Evolutionary conservation across 2,888 invertebrate genomes (phyloP).

Genomic region (Pheosia gnoma): DNA sequence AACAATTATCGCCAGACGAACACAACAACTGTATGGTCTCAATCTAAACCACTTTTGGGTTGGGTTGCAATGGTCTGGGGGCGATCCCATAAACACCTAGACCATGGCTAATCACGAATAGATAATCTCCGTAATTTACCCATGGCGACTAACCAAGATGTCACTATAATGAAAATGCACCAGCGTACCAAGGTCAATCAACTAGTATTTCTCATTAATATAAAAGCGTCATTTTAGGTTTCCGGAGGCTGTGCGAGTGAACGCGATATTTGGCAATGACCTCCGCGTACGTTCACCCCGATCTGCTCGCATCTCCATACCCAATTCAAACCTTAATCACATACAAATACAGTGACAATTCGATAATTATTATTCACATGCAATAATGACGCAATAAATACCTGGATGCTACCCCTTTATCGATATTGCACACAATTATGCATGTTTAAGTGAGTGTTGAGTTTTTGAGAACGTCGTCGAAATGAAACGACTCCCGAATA

Average conservation of each 20-base stretch:
- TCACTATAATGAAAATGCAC: not conserved
- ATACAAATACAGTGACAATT: constrained; percentile 22
- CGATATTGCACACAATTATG: constrained; percentile 26
- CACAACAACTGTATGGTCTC: too few relatives aligned
- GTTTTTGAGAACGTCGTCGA: constrained; percentile 22
- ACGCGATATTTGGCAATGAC: constrained; percentile 80
- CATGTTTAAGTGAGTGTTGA: constrained; percentile 18
- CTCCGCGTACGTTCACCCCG: constrained; percentile 71
- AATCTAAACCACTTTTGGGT: too few relatives aligned
- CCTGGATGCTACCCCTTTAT: constrained; percentile 20
- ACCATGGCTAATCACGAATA: too few relatives aligned
- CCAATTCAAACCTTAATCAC: constrained; percentile 39
- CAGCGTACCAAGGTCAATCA: not conserved
- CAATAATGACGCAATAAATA: constrained; percentile 34
- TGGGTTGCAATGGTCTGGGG: too few relatives aligned
- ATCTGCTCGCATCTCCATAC: constrained; percentile 22
- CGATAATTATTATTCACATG: constrained; percentile 12
- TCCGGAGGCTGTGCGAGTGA: constrained; percentile 64
- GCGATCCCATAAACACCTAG: too few relatives aligned
- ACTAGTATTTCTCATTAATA: not conserved
- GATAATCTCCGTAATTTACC: too few relatives aligned
- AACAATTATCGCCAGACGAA: too few relatives aligned
- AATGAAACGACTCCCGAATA: constrained; percentile 18
- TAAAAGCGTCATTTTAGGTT: constrained; percentile 65
- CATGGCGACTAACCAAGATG: too few relatives aligned